These are phyloP conservation scores for Sapajus apella DNA, from an alignment of 2,113 vertebrate species.

Conservation along the genomic window DNA sequence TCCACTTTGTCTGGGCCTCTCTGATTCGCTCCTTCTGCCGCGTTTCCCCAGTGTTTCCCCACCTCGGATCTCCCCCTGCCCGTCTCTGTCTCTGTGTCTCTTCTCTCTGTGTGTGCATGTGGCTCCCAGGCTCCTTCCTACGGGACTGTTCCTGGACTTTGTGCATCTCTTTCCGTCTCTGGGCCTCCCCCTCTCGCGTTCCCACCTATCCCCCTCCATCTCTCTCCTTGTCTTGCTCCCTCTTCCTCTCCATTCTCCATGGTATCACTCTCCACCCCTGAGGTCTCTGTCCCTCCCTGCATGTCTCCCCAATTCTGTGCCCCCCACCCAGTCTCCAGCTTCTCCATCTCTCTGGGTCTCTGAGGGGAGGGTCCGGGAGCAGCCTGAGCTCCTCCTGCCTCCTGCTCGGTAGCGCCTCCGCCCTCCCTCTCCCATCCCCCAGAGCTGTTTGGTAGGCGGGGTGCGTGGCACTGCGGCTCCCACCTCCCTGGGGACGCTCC, in stretches of 20 bases:
- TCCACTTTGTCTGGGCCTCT: neutral
- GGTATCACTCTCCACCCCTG: constrained; percentile 72
- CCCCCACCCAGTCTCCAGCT: neutral
- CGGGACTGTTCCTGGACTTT: constrained; percentile 16
- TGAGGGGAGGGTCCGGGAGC: neutral
- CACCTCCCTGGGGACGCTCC: constrained; percentile 71
- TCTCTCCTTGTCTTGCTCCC: neutral
- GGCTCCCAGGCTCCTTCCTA: neutral
- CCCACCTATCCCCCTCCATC: constrained; percentile 63
- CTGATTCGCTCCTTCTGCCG: neutral
- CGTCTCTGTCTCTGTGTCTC: neutral
- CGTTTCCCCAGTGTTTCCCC: neutral
- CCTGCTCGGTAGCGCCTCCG: neutral
- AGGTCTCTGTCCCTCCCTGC: neutral
- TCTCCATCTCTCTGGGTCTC: neutral
- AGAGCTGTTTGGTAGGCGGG: constrained; percentile 75
- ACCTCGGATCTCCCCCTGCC: neutral
- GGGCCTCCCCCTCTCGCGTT: too few species aligned
- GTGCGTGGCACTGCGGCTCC: constrained; percentile 77
- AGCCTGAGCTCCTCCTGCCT: neutral
- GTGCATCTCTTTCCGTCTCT: neutral
- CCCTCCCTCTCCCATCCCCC: constrained; percentile 49
- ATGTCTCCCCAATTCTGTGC: neutral
- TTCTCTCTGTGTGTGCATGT: too few species aligned
- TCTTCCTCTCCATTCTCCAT: constrained; percentile 61